phyloP scores from a whole-genome alignment of 2,888 invertebrate genomes.

The Drosophila austrosaltans region DNA sequence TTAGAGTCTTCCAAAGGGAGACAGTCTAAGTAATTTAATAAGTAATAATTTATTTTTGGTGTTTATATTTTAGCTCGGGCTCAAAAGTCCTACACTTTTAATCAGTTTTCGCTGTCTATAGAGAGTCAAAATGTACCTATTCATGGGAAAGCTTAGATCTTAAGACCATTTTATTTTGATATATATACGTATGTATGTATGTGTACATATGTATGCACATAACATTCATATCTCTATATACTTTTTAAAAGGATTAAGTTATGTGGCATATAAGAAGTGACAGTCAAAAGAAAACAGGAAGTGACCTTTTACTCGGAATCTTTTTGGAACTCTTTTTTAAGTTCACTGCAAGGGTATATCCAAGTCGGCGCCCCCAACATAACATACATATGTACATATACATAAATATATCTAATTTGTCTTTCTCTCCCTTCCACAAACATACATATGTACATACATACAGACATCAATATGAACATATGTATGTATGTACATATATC shows the following conservation, averaged over 20 bases:
- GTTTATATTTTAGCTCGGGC: background rate
- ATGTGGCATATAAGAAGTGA: too few species aligned
- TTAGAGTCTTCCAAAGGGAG: background rate
- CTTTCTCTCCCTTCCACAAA: background rate
- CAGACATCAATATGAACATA: background rate
- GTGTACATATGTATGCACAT: too few species aligned
- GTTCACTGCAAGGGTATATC: background rate
- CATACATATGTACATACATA: background rate
- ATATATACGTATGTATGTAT: too few species aligned
- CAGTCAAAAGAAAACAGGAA: too few species aligned
- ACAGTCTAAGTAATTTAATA: conserved; percentile 3
- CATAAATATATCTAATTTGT: background rate
- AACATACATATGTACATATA: too few species aligned
- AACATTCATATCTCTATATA: too few species aligned
- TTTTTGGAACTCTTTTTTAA: background rate
- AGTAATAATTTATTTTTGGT: conserved; percentile 1
- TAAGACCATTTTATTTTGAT: too few species aligned
- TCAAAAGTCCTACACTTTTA: background rate
- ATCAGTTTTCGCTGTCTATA: background rate
- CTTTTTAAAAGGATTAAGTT: too few species aligned
- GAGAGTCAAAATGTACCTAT: background rate
- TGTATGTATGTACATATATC: background rate
- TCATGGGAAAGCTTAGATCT: too few species aligned
- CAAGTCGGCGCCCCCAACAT: background rate
- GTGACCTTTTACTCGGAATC: too few species aligned